phyloP scores from a whole-genome alignment of 2,888 invertebrate genomes.

The Papilio elwesi region DNA sequence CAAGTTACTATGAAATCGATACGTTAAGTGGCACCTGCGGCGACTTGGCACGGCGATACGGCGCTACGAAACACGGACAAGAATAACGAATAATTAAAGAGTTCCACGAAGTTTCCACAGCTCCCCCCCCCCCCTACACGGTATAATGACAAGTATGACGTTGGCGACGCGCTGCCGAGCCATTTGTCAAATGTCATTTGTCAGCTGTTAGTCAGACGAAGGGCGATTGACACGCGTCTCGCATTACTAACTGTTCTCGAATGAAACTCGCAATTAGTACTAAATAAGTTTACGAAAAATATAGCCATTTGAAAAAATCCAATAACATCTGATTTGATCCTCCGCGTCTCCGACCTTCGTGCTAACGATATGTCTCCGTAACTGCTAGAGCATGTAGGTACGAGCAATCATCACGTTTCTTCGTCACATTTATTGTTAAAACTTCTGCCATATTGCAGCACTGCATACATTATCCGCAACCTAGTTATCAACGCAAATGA shows the following conservation, averaged over 20 bases:
- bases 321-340: not conserved
- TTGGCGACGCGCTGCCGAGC: slow-evolving; percentile 61
- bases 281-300: not conserved
- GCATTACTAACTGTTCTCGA: slow-evolving; percentile 46
- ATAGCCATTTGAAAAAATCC: slow-evolving; percentile 26
- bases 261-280: slow-evolving; percentile 31
- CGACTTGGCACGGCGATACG: not conserved
- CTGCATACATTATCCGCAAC: slow-evolving; percentile 46
- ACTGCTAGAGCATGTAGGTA: slow-evolving; percentile 28
- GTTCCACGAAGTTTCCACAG: slow-evolving; percentile 57
- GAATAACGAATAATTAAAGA: slow-evolving; percentile 71
- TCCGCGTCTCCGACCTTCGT: not conserved
- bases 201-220: slow-evolving; percentile 69
- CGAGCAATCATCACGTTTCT: slow-evolving; percentile 37
- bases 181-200: slow-evolving; percentile 74
- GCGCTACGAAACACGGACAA: slow-evolving; percentile 48
- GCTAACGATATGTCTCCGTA: no score
- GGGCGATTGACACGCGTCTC: slow-evolving; percentile 73
- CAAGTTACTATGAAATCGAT: slow-evolving; percentile 5
- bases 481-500: slow-evolving; percentile 50
- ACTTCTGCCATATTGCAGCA: slow-evolving; percentile 49
- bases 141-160: slow-evolving; percentile 68
- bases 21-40: slow-evolving; percentile 11
- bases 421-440: slow-evolving; percentile 44
- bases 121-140: not conserved